Conservation (phyloP, 2,113 vertebrate species). For the Mus spicilegus region DNA sequence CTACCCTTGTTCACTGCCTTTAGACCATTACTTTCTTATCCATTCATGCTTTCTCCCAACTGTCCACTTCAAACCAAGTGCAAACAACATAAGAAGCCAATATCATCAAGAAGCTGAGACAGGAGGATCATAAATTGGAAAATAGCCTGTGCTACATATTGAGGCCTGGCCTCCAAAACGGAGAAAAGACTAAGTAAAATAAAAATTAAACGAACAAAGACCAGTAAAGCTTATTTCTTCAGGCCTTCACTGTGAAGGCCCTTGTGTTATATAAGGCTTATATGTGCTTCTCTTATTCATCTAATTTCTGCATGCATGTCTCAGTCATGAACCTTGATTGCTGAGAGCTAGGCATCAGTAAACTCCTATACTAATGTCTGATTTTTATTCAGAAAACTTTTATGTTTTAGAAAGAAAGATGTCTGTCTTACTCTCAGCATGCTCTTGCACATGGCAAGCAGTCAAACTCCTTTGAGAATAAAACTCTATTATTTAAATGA, state of each 20-base stretch:
- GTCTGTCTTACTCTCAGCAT: background rate
- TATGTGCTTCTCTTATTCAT: background rate
- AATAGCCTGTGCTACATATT: background rate
- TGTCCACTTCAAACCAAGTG: background rate
- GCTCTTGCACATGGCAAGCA: background rate
- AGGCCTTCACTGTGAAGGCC: background rate
- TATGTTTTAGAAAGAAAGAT: background rate
- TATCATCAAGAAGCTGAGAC: background rate
- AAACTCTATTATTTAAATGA: background rate
- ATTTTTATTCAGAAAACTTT: background rate
- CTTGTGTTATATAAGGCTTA: background rate
- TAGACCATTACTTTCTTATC: background rate
- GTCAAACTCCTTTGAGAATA: background rate
- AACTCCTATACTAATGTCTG: background rate
- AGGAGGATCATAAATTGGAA: background rate
- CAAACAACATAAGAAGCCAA: background rate
- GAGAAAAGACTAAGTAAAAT: background rate
- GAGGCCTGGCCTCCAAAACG: background rate
- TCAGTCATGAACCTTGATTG: background rate
- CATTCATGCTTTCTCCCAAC: background rate
- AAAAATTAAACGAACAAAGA: background rate
- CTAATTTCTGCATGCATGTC: background rate
- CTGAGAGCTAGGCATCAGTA: background rate
- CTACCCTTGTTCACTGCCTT: too few relatives aligned
- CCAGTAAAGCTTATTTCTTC: background rate